Evolutionary conservation across 2,888 invertebrate genomes (phyloP).

Genomic region (Holacanthella duospinosa): DNA sequence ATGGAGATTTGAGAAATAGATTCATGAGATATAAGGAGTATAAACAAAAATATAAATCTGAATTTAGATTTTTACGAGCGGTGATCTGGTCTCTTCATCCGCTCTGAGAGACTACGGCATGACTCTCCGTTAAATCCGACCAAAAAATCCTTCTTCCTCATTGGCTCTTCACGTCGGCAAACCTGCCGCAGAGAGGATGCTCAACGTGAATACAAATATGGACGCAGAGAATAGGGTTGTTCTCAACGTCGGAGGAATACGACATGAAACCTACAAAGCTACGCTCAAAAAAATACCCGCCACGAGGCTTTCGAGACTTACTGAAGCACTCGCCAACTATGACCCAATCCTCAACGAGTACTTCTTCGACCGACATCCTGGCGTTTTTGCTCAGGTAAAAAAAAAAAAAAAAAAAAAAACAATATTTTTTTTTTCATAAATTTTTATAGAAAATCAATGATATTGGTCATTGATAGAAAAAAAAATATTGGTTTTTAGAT

Average conservation of each 20-base stretch:
- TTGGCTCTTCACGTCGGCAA: too few species aligned
- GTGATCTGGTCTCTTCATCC: constrained; percentile 9
- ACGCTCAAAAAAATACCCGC: constrained; percentile 93
- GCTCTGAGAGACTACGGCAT: too few species aligned
- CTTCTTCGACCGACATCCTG: constrained; percentile 97
- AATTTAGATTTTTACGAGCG: constrained; percentile 18
- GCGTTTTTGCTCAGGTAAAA: constrained; percentile 82
- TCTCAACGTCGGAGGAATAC: constrained; percentile 94
- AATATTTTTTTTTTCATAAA: constrained; percentile 9
- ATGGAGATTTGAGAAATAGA: too few species aligned
- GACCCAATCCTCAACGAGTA: constrained; percentile 98
- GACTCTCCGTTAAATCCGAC: too few species aligned
- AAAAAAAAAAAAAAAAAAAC: too few species aligned
- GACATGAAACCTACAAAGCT: constrained; percentile 92
- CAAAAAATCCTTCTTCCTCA: too few species aligned
- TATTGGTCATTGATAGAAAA: neutral
- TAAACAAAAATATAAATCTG: too few species aligned
- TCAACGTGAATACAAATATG: constrained; percentile 79
- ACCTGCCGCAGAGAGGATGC: constrained; percentile 42
- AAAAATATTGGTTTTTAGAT: neutral
- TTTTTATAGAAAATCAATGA: neutral
- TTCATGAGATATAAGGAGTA: too few species aligned
- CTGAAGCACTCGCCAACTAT: constrained; percentile 96
- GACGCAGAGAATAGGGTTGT: constrained; percentile 98
- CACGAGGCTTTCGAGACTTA: constrained; percentile 81